Base-by-base conservation (phyloP, 1,140 invertebrate genomes). In the Drosophila kikkawai region DNA sequence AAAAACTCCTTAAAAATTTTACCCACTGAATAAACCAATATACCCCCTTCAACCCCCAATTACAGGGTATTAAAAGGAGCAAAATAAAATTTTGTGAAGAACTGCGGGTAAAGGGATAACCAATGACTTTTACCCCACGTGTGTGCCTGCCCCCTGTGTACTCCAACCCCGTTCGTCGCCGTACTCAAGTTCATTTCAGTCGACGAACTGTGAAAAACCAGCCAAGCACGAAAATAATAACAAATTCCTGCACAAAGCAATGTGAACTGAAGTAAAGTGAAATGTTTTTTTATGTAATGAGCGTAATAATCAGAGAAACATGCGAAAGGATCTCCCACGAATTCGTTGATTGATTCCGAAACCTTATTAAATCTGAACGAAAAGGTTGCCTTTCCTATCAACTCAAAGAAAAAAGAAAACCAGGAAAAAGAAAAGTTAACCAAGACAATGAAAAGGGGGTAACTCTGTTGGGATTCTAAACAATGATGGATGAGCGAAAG, bases 151-250 rank as follows among this genome's bases (percentile, higher is more conserved):
- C 26, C 26, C 5, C 39, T 41, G 22, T 6, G 26, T 29, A 29
- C 50, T 29, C 17, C 53, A 7, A 17, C 17, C 50, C 6, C 37
- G 36, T 11, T 5, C 42, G 44, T 7, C 22, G 34, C 39, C 34
- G 29, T 11, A 29, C 59, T 56, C 48, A 22, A 56, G 55, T 65
- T 63, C 61, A 69, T 61, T 86, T 78, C 64, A 55, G 61, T 80
- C 75, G 74, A 44, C 76, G 75, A 82, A 81, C 84, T 86, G 78
- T 83, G 79, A 84, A 87, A 87, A 83, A 50, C 60, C 83, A 87
- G 59, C 84, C 71, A 88, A 83, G 83, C 83, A 87, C 84, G 82
- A 87, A 87, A 87, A 87, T 87, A 87, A 87, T 87, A 87, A 87
- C 83, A 87, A 87, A 87, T 78, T 71, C 80, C 55, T 26, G 74